Percentiles rank a stretch among this genome's conserved stretches.
These are phyloP conservation scores for Tympanoctomys barrerae DNA, from an alignment of 2,797 vertebrate species.

Conservation along the genomic window DNA sequence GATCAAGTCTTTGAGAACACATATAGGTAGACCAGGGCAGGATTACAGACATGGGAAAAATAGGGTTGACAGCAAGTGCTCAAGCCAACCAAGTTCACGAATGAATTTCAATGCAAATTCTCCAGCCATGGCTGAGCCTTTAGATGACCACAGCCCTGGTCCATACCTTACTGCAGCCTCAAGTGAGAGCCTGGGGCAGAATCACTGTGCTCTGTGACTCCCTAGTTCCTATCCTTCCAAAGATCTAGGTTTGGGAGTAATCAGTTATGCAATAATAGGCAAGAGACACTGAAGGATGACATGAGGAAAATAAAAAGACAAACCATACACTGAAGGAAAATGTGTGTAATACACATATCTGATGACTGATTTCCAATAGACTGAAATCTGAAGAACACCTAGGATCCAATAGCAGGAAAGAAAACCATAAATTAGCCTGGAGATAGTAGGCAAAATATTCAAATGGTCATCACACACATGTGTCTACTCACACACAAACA, in stretches of 20 bases:
- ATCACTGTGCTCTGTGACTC: neutral
- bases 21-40: neutral
- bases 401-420: neutral
- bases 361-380: neutral
- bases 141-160: neutral
- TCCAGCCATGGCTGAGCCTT: neutral
- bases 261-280: neutral
- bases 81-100: neutral
- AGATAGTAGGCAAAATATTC: neutral
- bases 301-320: neutral
- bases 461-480: neutral
- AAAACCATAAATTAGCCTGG: neutral
- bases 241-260: neutral
- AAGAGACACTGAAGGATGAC: neutral
- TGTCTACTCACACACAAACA: neutral
- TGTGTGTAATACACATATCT: neutral
- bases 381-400: no score
- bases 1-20: neutral
- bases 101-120: neutral
- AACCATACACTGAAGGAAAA: neutral
- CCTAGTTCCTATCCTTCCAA: neutral
- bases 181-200: neutral
- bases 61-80: neutral
- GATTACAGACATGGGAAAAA: neutral
- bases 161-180: neutral